Percentiles rank a stretch among this genome's conserved stretches.
These are phyloP conservation scores for Oasisia sp. DNA, from an alignment of 2,888 invertebrate genomes.

Conservation along the genomic window DNA sequence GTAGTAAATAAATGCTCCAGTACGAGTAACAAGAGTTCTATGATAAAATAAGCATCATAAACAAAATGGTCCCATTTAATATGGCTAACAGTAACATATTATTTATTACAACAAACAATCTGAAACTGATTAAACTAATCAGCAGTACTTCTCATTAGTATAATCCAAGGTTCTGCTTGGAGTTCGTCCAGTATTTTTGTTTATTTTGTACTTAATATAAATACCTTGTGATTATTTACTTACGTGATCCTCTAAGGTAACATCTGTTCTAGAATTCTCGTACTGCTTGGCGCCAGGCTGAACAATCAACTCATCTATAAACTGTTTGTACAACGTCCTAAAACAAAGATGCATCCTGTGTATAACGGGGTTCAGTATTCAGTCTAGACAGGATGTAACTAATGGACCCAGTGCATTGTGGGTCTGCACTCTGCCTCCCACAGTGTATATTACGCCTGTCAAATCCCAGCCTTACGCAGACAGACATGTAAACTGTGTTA, in stretches of 20 bases:
- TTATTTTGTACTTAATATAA: neutral
- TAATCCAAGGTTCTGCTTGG: too few relatives aligned
- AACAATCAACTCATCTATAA: conserved; percentile 84
- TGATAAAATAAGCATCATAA: neutral
- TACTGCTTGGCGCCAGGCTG: conserved; percentile 77
- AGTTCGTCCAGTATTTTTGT: neutral
- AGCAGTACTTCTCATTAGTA: neutral
- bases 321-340: conserved; percentile 59
- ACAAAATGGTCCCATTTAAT: neutral
- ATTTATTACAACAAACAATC: neutral
- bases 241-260: conserved; percentile 68
- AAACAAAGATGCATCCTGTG: conserved; percentile 17
- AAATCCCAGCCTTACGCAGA: too few relatives aligned
- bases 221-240: conserved; percentile 37
- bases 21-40: neutral
- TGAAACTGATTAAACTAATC: neutral
- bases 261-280: conserved; percentile 68
- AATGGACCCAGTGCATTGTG: too few relatives aligned
- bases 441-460: too few relatives aligned
- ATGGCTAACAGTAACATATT: neutral
- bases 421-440: too few relatives aligned
- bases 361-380: neutral
- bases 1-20: neutral
- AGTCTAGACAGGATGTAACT: neutral
- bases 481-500: too few relatives aligned